phyloP scores from a whole-genome alignment of 1,140 invertebrate species.

The Euwallacea similis region DNA sequence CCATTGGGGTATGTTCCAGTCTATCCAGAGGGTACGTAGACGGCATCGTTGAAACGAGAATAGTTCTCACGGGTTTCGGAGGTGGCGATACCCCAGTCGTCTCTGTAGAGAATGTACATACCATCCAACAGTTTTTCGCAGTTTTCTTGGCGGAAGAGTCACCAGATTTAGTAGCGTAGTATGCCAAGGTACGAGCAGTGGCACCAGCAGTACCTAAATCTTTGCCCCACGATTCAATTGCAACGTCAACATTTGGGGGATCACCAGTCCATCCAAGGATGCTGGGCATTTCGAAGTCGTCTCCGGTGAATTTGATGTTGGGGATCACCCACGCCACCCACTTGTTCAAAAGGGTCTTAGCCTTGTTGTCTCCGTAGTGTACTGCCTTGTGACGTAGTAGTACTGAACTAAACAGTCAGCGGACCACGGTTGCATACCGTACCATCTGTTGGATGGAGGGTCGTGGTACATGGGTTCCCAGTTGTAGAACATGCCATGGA shows the following conservation, averaged over 20 bases:
- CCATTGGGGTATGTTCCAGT: constrained; percentile 39
- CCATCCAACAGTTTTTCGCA: constrained; percentile 38
- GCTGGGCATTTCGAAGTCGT: constrained; percentile 27
- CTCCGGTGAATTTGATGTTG: constrained; percentile 22
- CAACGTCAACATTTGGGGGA: constrained; percentile 35
- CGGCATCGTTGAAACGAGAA: constrained; percentile 30
- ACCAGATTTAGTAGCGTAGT: constrained; percentile 39
- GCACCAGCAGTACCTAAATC: constrained; percentile 35
- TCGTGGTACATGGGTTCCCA: constrained; percentile 42
- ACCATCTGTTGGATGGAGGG: constrained; percentile 42
- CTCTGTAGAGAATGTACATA: constrained; percentile 28
- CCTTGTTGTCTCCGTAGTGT: constrained; percentile 37
- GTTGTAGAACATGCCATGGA: constrained; percentile 42
- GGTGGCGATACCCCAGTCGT: constrained; percentile 22
- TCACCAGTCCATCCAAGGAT: constrained; percentile 30
- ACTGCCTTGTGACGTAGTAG: constrained; percentile 40
- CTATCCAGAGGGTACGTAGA: constrained; percentile 37
- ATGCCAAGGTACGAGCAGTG: constrained; percentile 34
- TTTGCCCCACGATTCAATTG: constrained; percentile 11
- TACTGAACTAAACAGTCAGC: constrained; percentile 40
- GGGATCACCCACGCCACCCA: constrained; percentile 32
- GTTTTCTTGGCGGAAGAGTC: constrained; percentile 27
- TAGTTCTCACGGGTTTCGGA: constrained; percentile 26
- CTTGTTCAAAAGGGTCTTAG: constrained; percentile 28
- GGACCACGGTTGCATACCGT: constrained; percentile 42